These are phyloP conservation scores for Diorhabda sublineata DNA, from an alignment of 1,140 invertebrate species.

Conservation along the genomic window DNA sequence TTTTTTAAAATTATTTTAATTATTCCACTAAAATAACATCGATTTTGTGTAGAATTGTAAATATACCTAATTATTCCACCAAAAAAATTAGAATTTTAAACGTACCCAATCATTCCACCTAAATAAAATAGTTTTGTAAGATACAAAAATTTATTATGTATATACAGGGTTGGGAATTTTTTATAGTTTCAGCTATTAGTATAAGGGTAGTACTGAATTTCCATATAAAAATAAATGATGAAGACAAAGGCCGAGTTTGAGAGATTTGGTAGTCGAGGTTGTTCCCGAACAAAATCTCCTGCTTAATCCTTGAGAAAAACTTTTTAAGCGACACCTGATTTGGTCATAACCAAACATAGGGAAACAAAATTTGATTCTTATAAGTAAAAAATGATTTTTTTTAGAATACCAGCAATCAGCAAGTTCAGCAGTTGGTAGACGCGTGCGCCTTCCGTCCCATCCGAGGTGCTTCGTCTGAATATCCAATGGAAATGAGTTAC, in stretches of 20 bases:
- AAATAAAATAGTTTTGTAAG: too few relatives aligned
- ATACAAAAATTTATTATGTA: too few relatives aligned
- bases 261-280: slow-evolving; percentile 18
- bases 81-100: too few relatives aligned
- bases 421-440: neutral
- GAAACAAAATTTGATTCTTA: neutral
- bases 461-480: slow-evolving; percentile 9
- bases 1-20: too few relatives aligned
- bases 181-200: too few relatives aligned
- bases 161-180: too few relatives aligned
- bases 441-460: slow-evolving; percentile 18
- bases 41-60: too few relatives aligned
- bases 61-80: too few relatives aligned
- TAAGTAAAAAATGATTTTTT: neutral
- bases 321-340: neutral
- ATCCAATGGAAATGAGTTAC: slow-evolving; percentile 27
- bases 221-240: slow-evolving; percentile 14
- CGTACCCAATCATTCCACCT: too few relatives aligned
- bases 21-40: too few relatives aligned
- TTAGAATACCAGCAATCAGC: slow-evolving; percentile 2
- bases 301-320: neutral
- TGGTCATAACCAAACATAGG: neutral
- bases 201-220: too few relatives aligned
- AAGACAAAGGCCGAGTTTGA: slow-evolving; percentile 37
- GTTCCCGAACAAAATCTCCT: slow-evolving; percentile 14